Conservation (phyloP, 1,140 invertebrate species). For the Stratiolaelaps scimitus region DNA sequence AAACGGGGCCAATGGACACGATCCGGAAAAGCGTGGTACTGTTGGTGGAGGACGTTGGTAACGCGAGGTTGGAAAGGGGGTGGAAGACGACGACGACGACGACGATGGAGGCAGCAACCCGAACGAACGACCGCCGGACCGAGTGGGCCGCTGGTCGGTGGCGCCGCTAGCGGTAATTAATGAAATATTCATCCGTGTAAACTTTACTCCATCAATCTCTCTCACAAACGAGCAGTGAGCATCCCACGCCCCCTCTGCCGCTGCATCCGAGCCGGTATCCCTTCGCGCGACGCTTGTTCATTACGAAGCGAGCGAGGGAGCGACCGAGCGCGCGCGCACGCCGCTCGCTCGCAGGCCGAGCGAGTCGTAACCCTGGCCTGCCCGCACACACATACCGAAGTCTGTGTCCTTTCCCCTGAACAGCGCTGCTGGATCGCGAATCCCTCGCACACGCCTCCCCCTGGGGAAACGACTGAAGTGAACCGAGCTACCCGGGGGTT, state of each 20-base stretch:
- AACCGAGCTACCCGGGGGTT: too few species aligned
- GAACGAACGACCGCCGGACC: background rate
- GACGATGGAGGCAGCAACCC: background rate
- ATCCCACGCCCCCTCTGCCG: too few species aligned
- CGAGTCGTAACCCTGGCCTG: too few species aligned
- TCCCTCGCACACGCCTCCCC: too few species aligned
- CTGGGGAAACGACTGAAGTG: too few species aligned
- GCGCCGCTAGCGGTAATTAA: slow-evolving; percentile 21
- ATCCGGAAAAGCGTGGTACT: background rate
- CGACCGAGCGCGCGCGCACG: too few species aligned
- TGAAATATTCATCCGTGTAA: slow-evolving; percentile 29
- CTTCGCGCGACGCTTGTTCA: slow-evolving; percentile 20
- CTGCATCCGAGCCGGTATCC: too few species aligned
- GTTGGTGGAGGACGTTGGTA: background rate
- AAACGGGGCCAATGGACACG: background rate
- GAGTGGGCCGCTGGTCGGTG: background rate
- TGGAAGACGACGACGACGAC: background rate
- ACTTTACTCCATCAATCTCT: slow-evolving; percentile 28
- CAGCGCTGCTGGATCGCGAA: too few species aligned
- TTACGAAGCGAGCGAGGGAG: slow-evolving; percentile 8
- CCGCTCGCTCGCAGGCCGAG: too few species aligned
- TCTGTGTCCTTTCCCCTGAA: too few species aligned
- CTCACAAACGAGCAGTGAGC: slow-evolving; percentile 21
- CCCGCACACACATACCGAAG: too few species aligned
- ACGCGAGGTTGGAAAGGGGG: background rate